Evolutionary conservation across 2,797 vertebrate genomes (phyloP).

Genomic region (Acanthis flammea): DNA sequence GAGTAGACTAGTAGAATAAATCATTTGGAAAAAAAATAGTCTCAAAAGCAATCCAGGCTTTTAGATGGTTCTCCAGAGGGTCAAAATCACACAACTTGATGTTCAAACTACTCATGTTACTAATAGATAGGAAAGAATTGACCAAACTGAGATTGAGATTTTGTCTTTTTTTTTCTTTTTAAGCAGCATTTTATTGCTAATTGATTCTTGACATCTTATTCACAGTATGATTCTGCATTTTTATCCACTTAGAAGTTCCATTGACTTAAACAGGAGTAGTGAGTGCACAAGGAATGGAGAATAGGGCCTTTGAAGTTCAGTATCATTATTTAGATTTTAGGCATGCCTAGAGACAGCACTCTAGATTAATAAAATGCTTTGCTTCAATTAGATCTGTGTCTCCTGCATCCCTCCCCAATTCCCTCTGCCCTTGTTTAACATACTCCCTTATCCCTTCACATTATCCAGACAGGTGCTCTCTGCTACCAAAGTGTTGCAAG

Average conservation of each 20-base stretch:
- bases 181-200: neutral
- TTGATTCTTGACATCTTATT: constrained; percentile 13
- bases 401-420: constrained; percentile 58
- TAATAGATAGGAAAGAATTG: neutral
- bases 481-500: constrained; percentile 33
- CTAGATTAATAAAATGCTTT: constrained; percentile 65
- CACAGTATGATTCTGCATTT: neutral
- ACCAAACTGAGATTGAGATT: neutral
- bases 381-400: constrained; percentile 64
- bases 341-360: constrained; percentile 58
- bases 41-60: neutral
- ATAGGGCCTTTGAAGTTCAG: constrained; percentile 40
- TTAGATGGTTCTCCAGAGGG: neutral
- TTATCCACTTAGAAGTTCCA: neutral
- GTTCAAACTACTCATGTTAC: neutral
- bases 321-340: constrained; percentile 69
- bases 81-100: neutral
- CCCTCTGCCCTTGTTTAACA: constrained; percentile 72
- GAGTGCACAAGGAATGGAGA: constrained; percentile 23
- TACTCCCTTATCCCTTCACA: constrained; percentile 61
- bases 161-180: neutral
- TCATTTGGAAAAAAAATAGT: neutral
- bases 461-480: constrained; percentile 65
- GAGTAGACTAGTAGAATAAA: neutral
- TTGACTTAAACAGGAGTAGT: neutral